Conservation (phyloP, 2,113 vertebrate genomes). For the Pachyramphus minor region DNA sequence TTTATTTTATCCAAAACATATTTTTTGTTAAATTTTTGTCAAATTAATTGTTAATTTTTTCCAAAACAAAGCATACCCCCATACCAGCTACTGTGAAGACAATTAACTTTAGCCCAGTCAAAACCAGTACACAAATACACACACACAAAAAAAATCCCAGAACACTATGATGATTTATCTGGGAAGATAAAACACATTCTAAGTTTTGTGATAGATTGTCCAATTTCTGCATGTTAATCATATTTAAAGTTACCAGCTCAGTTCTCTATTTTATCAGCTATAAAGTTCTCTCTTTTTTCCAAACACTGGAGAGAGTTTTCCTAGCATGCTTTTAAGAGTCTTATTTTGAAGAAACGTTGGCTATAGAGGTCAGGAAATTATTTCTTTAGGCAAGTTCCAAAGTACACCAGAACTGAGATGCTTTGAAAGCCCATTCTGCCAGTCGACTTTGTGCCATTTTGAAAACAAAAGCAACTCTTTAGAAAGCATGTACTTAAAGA, state of each 20-base stretch:
- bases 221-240: neutral
- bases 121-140: neutral
- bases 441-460: neutral
- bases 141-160: neutral
- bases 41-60: neutral
- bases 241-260: neutral
- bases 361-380: neutral
- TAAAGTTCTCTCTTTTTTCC: neutral
- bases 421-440: neutral
- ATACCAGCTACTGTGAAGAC: neutral
- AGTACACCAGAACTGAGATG: neutral
- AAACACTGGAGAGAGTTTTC: neutral
- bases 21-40: neutral
- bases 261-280: neutral
- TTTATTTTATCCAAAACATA: fast-evolving
- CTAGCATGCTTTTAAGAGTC: neutral
- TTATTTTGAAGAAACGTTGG: neutral
- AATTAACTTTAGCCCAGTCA: neutral
- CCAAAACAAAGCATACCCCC: neutral
- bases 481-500: neutral
- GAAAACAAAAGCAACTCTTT: conserved; percentile 16
- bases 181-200: neutral
- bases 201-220: neutral
- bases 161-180: neutral
- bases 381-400: conserved; percentile 18